A percentile compares a stretch with the other conserved stretches of the same genome.
Conservation (phyloP, 2,113 vertebrate genomes). For the Rattus norvegicus region DNA sequence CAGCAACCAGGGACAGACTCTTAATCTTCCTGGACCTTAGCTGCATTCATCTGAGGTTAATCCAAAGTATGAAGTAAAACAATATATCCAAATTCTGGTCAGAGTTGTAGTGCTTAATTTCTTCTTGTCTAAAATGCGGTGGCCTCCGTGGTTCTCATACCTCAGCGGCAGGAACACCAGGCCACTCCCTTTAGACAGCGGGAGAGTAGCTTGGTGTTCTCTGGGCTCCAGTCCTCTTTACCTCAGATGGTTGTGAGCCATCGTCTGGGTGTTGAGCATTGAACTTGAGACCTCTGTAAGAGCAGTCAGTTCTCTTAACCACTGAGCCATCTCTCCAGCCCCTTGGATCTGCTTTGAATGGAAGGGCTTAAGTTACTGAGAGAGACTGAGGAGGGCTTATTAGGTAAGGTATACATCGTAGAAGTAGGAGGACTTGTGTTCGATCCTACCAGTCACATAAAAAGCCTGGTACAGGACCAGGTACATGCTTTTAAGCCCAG, state of each 20-base stretch:
- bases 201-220: background rate
- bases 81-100: background rate
- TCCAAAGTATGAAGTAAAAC: conserved; percentile 1
- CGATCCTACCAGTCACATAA: background rate
- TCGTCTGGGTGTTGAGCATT: background rate
- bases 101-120: background rate
- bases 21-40: background rate
- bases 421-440: background rate
- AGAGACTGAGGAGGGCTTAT: background rate
- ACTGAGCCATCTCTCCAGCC: background rate
- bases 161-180: no score
- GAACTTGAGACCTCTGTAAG: background rate
- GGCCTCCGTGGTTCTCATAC: no score
- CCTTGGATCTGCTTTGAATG: background rate
- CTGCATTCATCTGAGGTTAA: background rate
- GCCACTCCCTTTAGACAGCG: background rate
- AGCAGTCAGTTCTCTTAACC: background rate
- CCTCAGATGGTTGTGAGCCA: background rate
- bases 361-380: background rate
- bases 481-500: background rate
- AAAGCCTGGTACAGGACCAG: background rate
- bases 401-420: background rate
- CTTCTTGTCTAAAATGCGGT: background rate
- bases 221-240: background rate
- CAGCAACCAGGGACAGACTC: background rate